Evolutionary conservation across 2,113 vertebrate species (phyloP), one percentile per base, ranked within the genome.

Genomic region (Castor canadensis): DNA sequence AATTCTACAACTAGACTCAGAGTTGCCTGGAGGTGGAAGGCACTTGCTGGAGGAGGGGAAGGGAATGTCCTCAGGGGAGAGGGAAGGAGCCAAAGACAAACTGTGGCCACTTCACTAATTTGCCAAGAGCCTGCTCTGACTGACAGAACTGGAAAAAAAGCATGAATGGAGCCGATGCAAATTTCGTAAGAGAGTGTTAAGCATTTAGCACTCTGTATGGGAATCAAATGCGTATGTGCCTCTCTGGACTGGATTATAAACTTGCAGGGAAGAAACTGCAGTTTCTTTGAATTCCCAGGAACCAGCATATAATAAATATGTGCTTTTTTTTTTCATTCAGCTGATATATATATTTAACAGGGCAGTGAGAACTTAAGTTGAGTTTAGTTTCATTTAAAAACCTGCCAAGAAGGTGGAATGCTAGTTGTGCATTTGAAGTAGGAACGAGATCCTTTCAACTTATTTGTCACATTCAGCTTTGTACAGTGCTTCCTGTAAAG

Each of bases 51-150:
- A 60, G 30, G 15, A 62, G n/a, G 16, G 32, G 80, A 93, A 96
- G 80, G 30, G 38, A 88, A 67, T 45, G 32, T 58, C 60, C 93
- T 52, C 77, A 77, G 22, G 35, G 1, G 15, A 94, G 26, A 90
- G 52, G 86, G 38, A 88, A 95, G 4, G n/a, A 75, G n/a, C 62
- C 47, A 72, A 67, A 87, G 81, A 49, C 66, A 93, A 84, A 80
- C 62, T 82, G 40, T 86, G 47, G 62, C 69, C 62, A 60, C 30
- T 80, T 95, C 60, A 35, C 30, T 95, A 67, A 81, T 89, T 45
- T 91, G 93, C 76, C 95, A 92, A 95, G 62, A 79, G 52, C 26
- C 38, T 73, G 60, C 49, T 66, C 60, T 95, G 92, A 91, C 43
- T 87, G 71, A 95, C 64, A 95, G 38, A 64, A 45, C 47, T 89